A percentile compares a stretch with the other conserved stretches of the same genome.
phyloP scores from a whole-genome alignment of 2,888 invertebrate genomes.

The Cheilosia scutellata region DNA sequence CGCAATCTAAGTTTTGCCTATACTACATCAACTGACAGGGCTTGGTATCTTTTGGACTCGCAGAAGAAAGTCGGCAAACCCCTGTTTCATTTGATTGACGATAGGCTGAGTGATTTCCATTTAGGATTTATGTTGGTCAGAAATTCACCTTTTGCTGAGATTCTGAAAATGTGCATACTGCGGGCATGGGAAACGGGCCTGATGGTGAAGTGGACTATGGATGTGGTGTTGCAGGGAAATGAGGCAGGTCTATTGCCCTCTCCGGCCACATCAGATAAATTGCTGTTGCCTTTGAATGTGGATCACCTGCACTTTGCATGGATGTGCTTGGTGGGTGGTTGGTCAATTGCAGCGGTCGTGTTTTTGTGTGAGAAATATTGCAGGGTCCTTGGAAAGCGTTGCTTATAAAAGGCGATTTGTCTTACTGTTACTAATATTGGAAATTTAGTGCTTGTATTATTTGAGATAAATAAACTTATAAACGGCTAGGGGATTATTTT shows the following conservation, averaged over 20 bases:
- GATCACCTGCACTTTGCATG: constrained; percentile 41
- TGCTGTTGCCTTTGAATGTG: constrained; percentile 5
- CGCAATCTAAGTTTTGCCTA: constrained; percentile 42
- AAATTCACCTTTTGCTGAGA: constrained; percentile 48
- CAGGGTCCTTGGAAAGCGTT: not conserved
- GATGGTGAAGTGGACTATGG: constrained; percentile 27
- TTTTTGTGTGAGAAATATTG: constrained; percentile 13
- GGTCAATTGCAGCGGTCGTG: not conserved
- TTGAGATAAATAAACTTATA: too few relatives aligned
- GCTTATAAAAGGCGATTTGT: too few relatives aligned
- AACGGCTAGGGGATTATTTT: too few relatives aligned
- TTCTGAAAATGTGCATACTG: constrained; percentile 24
- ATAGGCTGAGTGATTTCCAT: constrained; percentile 14
- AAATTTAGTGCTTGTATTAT: too few relatives aligned
- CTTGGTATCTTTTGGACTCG: constrained; percentile 3
- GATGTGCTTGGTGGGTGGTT: constrained; percentile 31
- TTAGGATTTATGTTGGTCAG: not conserved
- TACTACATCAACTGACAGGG: constrained; percentile 9
- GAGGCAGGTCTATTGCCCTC: not conserved
- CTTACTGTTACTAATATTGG: too few relatives aligned
- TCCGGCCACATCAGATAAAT: too few relatives aligned
- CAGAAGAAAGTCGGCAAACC: constrained; percentile 11
- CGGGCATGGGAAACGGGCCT: constrained; percentile 25
- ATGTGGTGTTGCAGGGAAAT: constrained; percentile 5
- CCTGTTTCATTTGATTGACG: constrained; percentile 4